Conservation (phyloP, 2,113 vertebrate species). For the Glaucidium brasilianum region DNA sequence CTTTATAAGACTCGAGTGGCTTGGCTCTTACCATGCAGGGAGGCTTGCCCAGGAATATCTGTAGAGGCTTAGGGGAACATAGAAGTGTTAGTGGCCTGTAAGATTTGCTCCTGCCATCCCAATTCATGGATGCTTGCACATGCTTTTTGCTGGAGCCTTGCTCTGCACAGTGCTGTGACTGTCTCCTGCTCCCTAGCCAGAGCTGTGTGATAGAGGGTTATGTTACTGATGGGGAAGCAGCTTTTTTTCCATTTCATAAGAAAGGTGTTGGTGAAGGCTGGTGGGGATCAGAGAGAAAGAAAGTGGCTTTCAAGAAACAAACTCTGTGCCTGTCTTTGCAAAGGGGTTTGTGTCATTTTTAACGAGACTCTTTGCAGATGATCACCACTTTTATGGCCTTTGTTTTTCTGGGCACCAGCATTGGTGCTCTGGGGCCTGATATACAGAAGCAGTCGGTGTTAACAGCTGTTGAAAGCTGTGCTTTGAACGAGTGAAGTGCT, state of each 20-base stretch:
- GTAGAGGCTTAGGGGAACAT: neutral
- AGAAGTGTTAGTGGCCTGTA: neutral
- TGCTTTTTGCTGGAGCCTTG: neutral
- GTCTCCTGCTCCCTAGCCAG: neutral
- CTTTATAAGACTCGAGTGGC: neutral
- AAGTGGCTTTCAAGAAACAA: neutral
- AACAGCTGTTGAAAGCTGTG: neutral
- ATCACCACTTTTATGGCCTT: neutral
- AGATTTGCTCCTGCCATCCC: neutral
- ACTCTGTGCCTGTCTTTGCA: neutral
- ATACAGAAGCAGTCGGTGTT: neutral
- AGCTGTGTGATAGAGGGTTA: neutral
- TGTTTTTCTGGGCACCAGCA: neutral
- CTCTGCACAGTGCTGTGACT: rapidly evolving
- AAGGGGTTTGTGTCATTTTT: neutral
- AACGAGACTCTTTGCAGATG: neutral
- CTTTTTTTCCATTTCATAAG: neutral
- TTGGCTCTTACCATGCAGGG: neutral
- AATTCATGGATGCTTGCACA: rapidly evolving
- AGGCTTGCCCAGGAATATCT: neutral
- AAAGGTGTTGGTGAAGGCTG: neutral
- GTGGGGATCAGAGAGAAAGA: neutral
- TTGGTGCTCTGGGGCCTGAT: neutral
- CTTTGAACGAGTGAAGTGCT: neutral
- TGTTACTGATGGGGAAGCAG: neutral